These are phyloP conservation scores for Trachurus trachurus DNA, from an alignment of 2,797 vertebrate species.

Conservation along the genomic window DNA sequence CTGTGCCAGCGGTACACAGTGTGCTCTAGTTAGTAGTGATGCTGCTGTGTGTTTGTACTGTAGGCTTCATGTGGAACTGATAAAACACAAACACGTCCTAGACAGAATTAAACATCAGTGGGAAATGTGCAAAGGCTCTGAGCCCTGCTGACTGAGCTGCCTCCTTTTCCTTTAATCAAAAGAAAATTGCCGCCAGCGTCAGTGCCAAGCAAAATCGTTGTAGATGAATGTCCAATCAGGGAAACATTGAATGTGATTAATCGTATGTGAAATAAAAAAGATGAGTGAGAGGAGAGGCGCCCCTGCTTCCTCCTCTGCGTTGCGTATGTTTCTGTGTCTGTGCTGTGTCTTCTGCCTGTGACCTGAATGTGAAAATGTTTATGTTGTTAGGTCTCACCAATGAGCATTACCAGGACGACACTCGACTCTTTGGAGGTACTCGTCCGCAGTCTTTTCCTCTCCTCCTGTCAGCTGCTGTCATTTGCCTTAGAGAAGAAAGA, in stretches of 20 bases:
- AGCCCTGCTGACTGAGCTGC: slow-evolving; percentile 66
- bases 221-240: slow-evolving; percentile 80
- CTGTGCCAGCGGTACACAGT: slow-evolving; percentile 62
- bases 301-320: slow-evolving; percentile 49
- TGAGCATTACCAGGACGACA: slow-evolving; percentile 91
- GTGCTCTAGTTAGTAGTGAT: slow-evolving; percentile 73
- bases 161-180: slow-evolving; percentile 80
- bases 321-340: slow-evolving; percentile 76
- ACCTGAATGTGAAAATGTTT: slow-evolving; percentile 87
- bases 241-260: slow-evolving; percentile 70
- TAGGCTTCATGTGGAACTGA: slow-evolving; percentile 77
- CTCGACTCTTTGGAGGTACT: slow-evolving; percentile 89
- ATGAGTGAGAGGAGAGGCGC: slow-evolving; percentile 33
- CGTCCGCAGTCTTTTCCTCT: slow-evolving; percentile 77
- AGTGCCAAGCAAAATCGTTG: slow-evolving; percentile 70
- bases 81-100: slow-evolving; percentile 76
- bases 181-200: slow-evolving; percentile 72
- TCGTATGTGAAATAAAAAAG: slow-evolving; percentile 66
- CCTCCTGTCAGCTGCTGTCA: slow-evolving; percentile 75
- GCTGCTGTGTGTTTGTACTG: slow-evolving; percentile 70
- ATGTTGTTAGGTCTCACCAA: slow-evolving; percentile 89
- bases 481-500: slow-evolving; percentile 46
- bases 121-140: slow-evolving; percentile 66
- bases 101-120: slow-evolving; percentile 83
- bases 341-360: slow-evolving; percentile 75